These are phyloP conservation scores for Pegoplata infirma DNA, from an alignment of 2,888 invertebrate species.

Conservation along the genomic window DNA sequence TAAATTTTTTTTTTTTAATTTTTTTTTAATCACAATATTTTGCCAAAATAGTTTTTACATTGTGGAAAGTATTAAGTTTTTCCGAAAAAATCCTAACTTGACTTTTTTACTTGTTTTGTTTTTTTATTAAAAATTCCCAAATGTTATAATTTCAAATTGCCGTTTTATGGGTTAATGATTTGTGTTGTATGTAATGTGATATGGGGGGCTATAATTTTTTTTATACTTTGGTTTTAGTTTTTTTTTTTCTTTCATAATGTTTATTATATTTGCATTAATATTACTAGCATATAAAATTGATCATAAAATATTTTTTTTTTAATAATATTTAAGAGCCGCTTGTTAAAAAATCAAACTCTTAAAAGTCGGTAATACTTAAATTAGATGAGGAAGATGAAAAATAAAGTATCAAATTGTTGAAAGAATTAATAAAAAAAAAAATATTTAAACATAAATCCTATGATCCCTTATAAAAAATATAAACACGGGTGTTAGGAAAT, in stretches of 20 bases:
- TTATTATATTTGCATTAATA: constrained; percentile 52
- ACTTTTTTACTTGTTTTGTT: too few relatives aligned
- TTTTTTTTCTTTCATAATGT: constrained; percentile 21
- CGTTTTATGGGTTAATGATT: constrained; percentile 39
- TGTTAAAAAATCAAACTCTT: constrained; percentile 13
- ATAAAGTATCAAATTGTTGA: constrained; percentile 56
- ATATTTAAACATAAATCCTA: background rate
- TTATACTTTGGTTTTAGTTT: constrained; percentile 26
- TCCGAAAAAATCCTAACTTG: too few relatives aligned
- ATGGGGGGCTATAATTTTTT: constrained; percentile 7
- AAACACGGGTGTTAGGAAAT: constrained; percentile 54
- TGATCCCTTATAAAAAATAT: constrained; percentile 22
- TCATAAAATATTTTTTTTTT: constrained; percentile 39
- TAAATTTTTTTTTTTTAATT: too few relatives aligned
- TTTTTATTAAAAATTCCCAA: too few relatives aligned
- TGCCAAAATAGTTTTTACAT: too few relatives aligned
- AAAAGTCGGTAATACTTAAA: constrained; percentile 39
- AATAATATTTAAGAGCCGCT: constrained; percentile 47
- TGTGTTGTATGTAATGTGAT: constrained; percentile 41
- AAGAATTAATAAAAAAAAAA: constrained; percentile 26
- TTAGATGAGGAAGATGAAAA: constrained; percentile 13
- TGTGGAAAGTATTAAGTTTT: too few relatives aligned
- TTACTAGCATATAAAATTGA: constrained; percentile 44
- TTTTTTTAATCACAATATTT: too few relatives aligned
- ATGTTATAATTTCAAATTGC: background rate